Percentiles rank a stretch among this genome's conserved stretches.
phyloP scores from a whole-genome alignment of 1,140 invertebrate species.

The Myzus persicae region DNA sequence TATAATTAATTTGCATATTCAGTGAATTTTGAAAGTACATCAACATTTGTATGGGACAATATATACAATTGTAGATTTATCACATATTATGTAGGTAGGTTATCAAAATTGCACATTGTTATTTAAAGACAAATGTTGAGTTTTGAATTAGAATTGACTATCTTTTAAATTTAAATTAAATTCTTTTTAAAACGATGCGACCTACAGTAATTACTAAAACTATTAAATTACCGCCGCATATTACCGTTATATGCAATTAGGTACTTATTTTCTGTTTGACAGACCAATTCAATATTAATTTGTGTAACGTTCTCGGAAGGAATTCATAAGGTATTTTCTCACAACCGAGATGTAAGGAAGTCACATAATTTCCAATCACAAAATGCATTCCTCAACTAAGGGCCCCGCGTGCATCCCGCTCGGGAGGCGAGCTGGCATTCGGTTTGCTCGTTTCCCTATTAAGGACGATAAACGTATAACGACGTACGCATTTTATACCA shows the following conservation, averaged over 20 bases:
- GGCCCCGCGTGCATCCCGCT: not conserved
- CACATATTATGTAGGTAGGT: not conserved
- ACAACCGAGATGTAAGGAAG: not conserved
- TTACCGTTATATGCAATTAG: not conserved
- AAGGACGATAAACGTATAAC: not conserved
- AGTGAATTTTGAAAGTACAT: not conserved
- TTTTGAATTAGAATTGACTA: not conserved
- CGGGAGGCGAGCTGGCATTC: not conserved
- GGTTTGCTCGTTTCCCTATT: not conserved
- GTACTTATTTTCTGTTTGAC: not conserved
- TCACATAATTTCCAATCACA: not conserved
- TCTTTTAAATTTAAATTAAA: not conserved
- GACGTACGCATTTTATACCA: not conserved
- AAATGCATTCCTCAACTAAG: not conserved
- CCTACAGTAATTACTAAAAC: not conserved
- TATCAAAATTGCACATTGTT: no score
- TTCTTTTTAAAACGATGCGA: not conserved
- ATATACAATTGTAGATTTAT: not conserved
- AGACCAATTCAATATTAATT: not conserved
- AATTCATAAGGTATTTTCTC: not conserved
- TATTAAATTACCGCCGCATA: not conserved
- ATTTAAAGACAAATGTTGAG: not conserved
- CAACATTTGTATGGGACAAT: not conserved
- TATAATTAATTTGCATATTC: not conserved
- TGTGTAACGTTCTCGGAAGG: not conserved